Base-by-base conservation (phyloP, 2,888 invertebrate species). In the Philereme vetulata region DNA sequence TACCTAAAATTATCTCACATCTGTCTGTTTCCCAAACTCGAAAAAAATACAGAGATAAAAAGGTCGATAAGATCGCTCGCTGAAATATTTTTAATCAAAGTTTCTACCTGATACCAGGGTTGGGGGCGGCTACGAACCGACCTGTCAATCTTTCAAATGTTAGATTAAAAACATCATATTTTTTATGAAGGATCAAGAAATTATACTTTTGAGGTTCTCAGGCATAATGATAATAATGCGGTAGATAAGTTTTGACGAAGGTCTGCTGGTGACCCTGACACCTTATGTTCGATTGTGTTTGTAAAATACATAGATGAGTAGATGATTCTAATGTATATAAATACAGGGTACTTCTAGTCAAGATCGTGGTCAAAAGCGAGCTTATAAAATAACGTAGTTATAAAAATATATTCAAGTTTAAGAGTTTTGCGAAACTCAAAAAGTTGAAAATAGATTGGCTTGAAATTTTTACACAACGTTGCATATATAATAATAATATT, bases 81-180 rank as follows among this genome's bases (percentile, higher is more conserved):
- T 89, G 88, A 90, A 90, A 90, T 86, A 88, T 90, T 89, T 89
- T 89, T 90, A 92, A 91, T 90, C 90, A 91, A 89, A 86, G 79
- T 85, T 87, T 52, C 38, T 48, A 91, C 91, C 91, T 90, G 91
- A 82, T 81, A 78, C 72, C 71, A 70, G 79, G 78, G 77, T 78
- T 77, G 80, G 78, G 81, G 79, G 78, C 81, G 78, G 81, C 81
- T 77, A 79, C 82, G 55, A 80, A 85, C 89, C 90, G 83, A 90
- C 88, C 92, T 91, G 91, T 92, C 92, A 91, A 90, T 92, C 92
- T 89, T 77, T 85, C 88, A 86, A 90, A 90, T 83, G 85, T 88
- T 87, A 90, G 87, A 90, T 92, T 91, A 91, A 91, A 92, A 91
- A 90, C 79, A 86, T 78, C 88, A 82, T 88, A 82, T 80, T 89